Conservation (phyloP, 2,888 invertebrate species). For the Eubasilissa splendida region DNA sequence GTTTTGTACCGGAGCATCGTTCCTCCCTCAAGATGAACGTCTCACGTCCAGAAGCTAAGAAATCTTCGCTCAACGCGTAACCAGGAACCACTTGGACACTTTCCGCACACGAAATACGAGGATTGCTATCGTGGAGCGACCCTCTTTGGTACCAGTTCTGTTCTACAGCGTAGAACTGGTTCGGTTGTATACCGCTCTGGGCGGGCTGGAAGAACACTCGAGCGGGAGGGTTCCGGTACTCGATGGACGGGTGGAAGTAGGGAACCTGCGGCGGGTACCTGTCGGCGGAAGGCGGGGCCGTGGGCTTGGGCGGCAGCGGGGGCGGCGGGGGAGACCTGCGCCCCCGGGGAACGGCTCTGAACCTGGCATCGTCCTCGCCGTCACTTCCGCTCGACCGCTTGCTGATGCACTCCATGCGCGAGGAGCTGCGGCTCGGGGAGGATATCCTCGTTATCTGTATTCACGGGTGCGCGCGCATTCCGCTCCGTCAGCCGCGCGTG, state of each 20-base stretch:
- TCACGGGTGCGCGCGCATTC: constrained; percentile 7
- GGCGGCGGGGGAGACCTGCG: constrained; percentile 51
- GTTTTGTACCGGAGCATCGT: constrained; percentile 14
- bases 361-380: constrained; percentile 25
- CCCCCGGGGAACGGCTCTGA: constrained; percentile 25
- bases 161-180: constrained; percentile 22
- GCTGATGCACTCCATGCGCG: constrained; percentile 54
- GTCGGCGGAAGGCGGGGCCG: constrained; percentile 51
- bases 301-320: constrained; percentile 54
- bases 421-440: neutral
- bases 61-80: constrained; percentile 36
- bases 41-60: constrained; percentile 8
- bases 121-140: constrained; percentile 30
- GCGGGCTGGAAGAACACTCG: neutral
- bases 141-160: constrained; percentile 38
- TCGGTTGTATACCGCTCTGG: neutral
- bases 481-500: constrained; percentile 3
- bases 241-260: constrained; percentile 55
- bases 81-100: constrained; percentile 37
- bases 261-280: constrained; percentile 52
- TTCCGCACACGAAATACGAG: constrained; percentile 13
- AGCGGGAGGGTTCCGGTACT: neutral
- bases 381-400: constrained; percentile 43
- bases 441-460: constrained; percentile 43
- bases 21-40: constrained; percentile 26